These are phyloP conservation scores for Sitobion miscanthi DNA, from an alignment of 1,140 invertebrate genomes.

Conservation along the genomic window DNA sequence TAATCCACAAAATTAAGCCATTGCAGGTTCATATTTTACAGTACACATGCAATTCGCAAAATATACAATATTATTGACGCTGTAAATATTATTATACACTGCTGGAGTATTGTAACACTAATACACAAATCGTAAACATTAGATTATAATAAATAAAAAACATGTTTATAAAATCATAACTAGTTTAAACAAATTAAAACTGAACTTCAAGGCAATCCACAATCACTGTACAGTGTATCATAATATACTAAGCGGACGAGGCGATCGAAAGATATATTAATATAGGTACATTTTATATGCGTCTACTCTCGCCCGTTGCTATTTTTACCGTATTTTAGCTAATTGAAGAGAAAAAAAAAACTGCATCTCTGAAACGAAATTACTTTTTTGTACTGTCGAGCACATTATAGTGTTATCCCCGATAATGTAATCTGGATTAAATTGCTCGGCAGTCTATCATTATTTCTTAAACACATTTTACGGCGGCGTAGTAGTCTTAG, in stretches of 20 bases:
- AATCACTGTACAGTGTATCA: background rate
- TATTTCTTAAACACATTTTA: slow-evolving; percentile 15
- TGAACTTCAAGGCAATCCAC: slow-evolving; percentile 22
- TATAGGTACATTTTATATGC: background rate
- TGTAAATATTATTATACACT: background rate
- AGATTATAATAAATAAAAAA: background rate
- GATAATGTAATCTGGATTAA: background rate
- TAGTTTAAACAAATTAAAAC: slow-evolving; percentile 40
- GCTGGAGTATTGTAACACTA: background rate
- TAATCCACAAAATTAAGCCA: background rate
- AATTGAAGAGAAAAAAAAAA: background rate
- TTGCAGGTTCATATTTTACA: background rate
- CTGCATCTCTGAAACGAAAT: background rate
- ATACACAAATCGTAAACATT: background rate
- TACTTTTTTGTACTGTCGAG: background rate
- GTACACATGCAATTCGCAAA: background rate
- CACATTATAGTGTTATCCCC: no score
- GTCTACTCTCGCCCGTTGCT: background rate
- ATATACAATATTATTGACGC: background rate
- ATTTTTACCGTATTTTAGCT: background rate
- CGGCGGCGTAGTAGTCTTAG: background rate
- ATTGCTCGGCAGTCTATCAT: background rate
- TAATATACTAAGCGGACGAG: background rate
- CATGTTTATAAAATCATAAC: slow-evolving; percentile 36
- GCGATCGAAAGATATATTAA: background rate